Evolutionary conservation across 2,888 invertebrate species (phyloP).

Genomic region (Tipula confusa): DNA sequence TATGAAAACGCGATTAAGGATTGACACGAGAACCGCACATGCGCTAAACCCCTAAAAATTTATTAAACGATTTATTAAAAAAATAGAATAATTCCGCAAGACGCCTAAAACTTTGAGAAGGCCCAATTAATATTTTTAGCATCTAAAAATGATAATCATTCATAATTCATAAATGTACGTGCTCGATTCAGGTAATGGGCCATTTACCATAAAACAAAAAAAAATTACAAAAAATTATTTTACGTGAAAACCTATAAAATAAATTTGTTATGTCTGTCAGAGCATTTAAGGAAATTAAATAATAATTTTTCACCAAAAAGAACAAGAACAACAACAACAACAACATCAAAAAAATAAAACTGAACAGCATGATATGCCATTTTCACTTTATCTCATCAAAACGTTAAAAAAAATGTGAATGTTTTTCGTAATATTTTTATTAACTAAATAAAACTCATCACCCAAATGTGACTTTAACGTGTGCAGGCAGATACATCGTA

Average conservation of each 20-base stretch:
- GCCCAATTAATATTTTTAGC: too few relatives aligned
- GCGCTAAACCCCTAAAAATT: too few relatives aligned
- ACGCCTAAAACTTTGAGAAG: too few relatives aligned
- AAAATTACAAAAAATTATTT: background rate
- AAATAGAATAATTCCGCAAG: too few relatives aligned
- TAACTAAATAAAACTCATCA: background rate
- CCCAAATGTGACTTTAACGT: background rate
- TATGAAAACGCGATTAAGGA: too few relatives aligned
- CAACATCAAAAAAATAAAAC: background rate
- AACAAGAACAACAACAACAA: background rate
- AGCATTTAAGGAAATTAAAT: background rate
- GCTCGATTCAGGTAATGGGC: background rate
- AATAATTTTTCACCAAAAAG: background rate
- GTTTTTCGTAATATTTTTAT: background rate
- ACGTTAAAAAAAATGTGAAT: background rate
- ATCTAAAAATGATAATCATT: too few relatives aligned
- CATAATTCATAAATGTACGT: background rate
- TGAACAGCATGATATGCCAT: background rate
- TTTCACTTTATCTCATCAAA: background rate
- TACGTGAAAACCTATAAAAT: background rate
- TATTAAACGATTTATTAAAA: too few relatives aligned
- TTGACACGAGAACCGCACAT: too few relatives aligned
- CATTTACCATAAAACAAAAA: background rate
- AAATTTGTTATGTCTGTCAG: slow-evolving; percentile 1
- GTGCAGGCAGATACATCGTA: background rate